Conservation (phyloP, 2,113 vertebrate genomes). For the Struthio camelus region DNA sequence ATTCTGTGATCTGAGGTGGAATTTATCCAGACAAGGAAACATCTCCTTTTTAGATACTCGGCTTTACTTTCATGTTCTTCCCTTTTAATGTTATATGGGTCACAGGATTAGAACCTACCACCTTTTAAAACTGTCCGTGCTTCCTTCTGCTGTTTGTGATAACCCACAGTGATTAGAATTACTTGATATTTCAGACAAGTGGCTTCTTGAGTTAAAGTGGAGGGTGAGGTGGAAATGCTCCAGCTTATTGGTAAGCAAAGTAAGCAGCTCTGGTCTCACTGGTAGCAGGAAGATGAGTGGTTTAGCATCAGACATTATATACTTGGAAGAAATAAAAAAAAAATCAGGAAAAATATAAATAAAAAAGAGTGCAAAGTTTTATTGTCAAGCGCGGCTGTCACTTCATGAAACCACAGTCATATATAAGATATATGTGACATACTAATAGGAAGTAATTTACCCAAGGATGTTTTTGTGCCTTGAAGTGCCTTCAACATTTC, state of each 20-base stretch:
- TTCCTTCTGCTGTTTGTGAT: background rate
- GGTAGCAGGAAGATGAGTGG: conserved; percentile 54
- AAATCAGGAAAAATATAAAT: conserved; percentile 79
- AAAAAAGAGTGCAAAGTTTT: conserved; percentile 83
- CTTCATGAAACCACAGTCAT: conserved; percentile 79
- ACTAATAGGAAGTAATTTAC: conserved; percentile 87
- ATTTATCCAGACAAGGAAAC: background rate
- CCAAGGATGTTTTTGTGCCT: conserved; percentile 84
- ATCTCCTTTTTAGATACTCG: background rate
- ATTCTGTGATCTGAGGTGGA: background rate
- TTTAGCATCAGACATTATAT: conserved; percentile 60
- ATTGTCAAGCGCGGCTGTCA: conserved; percentile 80
- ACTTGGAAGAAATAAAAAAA: conserved; percentile 68
- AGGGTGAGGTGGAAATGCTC: background rate
- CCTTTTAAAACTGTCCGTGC: background rate
- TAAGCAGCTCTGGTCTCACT: conserved; percentile 2
- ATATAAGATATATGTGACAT: conserved; percentile 87
- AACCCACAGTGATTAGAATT: background rate
- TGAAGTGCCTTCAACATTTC: conserved; percentile 79
- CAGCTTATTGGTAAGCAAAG: conserved; percentile 43
- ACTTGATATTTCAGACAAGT: background rate
- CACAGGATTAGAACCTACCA: background rate
- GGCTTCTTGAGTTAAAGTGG: background rate
- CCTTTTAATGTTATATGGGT: conserved; percentile 18
- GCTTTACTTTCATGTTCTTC: conserved; percentile 12